phyloP scores from a whole-genome alignment of 2,888 invertebrate species.

The Philaethria dido region DNA sequence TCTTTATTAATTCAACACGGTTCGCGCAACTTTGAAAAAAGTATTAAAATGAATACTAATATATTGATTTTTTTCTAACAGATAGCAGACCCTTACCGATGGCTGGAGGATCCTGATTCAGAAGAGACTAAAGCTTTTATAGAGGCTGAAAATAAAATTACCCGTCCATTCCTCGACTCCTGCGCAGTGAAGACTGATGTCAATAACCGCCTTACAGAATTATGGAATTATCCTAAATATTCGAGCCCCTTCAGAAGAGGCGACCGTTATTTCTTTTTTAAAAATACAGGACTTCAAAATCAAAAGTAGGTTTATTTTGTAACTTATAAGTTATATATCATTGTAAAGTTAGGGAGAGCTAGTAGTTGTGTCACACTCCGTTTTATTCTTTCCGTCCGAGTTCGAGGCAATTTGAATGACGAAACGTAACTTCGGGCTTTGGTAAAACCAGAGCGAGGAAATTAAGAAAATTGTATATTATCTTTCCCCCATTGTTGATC shows the following conservation, averaged over 20 bases:
- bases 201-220: conserved; percentile 90
- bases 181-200: conserved; percentile 90
- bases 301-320: conserved; percentile 87
- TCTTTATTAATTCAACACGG: too few relatives aligned
- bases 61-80: conserved; percentile 57
- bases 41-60: neutral
- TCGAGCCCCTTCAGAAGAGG: conserved; percentile 94
- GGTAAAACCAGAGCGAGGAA: too few relatives aligned
- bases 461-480: too few relatives aligned
- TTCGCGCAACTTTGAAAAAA: too few relatives aligned
- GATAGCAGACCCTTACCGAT: conserved; percentile 96
- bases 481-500: too few relatives aligned
- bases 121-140: conserved; percentile 96
- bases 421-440: too few relatives aligned
- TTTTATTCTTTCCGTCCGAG: too few relatives aligned
- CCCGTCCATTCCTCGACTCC: conserved; percentile 91
- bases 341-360: too few relatives aligned
- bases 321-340: too few relatives aligned
- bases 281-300: conserved; percentile 98
- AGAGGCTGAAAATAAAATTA: conserved; percentile 94
- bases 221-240: conserved; percentile 99
- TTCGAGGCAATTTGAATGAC: too few relatives aligned
- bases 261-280: conserved; percentile 93
- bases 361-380: too few relatives aligned
- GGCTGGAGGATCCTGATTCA: conserved; percentile 98